phyloP scores from a whole-genome alignment of 2,113 vertebrate genomes.

The Alaudala cheleensis region DNA sequence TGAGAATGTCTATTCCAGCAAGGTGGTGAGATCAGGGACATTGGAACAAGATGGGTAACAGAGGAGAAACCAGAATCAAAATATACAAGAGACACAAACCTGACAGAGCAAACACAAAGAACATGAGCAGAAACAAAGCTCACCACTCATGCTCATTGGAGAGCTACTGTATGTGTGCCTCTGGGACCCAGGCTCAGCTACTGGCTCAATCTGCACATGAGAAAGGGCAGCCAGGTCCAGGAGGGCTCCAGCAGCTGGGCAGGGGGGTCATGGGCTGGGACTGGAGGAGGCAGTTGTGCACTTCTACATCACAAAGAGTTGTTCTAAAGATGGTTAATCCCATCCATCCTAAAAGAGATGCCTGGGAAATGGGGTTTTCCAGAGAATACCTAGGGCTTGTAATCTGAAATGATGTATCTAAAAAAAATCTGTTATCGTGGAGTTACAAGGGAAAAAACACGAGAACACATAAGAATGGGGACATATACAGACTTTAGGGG shows the following conservation, averaged over 20 bases:
- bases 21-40: rapidly evolving
- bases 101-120: neutral
- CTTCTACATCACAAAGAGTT: neutral
- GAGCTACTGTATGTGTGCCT: neutral
- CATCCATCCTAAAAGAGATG: neutral
- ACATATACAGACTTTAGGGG: neutral
- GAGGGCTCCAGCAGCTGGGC: neutral
- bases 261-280: neutral
- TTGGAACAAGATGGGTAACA: neutral
- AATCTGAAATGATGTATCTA: neutral
- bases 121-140: neutral
- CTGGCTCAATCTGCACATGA: neutral
- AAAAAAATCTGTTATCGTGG: neutral
- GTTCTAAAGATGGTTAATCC: neutral
- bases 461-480: rapidly evolving
- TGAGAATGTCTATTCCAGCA: neutral
- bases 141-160: neutral
- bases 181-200: neutral
- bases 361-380: neutral
- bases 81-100: neutral
- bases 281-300: rapidly evolving
- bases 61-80: neutral
- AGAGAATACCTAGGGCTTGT: neutral
- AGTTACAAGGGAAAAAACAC: neutral
- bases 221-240: rapidly evolving